These are phyloP conservation scores for Staurois parvus DNA, from an alignment of 2,797 vertebrate genomes.

Conservation along the genomic window DNA sequence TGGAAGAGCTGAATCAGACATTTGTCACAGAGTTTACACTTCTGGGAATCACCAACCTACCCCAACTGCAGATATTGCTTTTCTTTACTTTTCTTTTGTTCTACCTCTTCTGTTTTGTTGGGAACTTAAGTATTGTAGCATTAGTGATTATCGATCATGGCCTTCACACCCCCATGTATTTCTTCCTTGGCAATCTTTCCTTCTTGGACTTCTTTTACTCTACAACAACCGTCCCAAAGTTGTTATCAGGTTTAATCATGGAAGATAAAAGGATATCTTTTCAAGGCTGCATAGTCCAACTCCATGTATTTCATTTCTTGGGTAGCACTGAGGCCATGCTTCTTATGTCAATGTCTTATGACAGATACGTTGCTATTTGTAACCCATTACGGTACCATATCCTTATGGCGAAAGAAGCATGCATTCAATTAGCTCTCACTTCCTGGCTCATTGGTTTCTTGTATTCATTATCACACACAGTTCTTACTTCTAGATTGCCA, in stretches of 20 bases:
- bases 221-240: slow-evolving; percentile 46
- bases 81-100: slow-evolving; percentile 38
- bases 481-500: slow-evolving; percentile 37
- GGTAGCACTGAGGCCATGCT: slow-evolving; percentile 69
- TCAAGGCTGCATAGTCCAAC: slow-evolving; percentile 72
- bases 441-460: slow-evolving; percentile 34
- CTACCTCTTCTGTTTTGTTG: slow-evolving; percentile 42
- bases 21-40: slow-evolving; percentile 41
- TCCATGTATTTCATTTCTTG: slow-evolving; percentile 75
- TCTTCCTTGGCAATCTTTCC: slow-evolving; percentile 44
- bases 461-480: slow-evolving; percentile 45
- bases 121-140: slow-evolving; percentile 39
- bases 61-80: slow-evolving; percentile 6
- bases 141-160: slow-evolving; percentile 21
- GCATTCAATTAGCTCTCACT: slow-evolving; percentile 18
- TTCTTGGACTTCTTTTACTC: slow-evolving; percentile 52
- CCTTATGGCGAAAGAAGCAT: slow-evolving; percentile 42
- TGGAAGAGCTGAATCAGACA: slow-evolving; percentile 34
- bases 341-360: slow-evolving; percentile 74
- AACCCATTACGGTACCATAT: slow-evolving; percentile 67
- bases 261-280: slow-evolving; percentile 57
- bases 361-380: slow-evolving; percentile 75
- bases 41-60: slow-evolving; percentile 12
- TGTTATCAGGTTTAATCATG: slow-evolving; percentile 38
- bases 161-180: slow-evolving; percentile 58